These are phyloP conservation scores for Drosophila sordidula DNA, from an alignment of 2,888 invertebrate genomes.

Conservation along the genomic window DNA sequence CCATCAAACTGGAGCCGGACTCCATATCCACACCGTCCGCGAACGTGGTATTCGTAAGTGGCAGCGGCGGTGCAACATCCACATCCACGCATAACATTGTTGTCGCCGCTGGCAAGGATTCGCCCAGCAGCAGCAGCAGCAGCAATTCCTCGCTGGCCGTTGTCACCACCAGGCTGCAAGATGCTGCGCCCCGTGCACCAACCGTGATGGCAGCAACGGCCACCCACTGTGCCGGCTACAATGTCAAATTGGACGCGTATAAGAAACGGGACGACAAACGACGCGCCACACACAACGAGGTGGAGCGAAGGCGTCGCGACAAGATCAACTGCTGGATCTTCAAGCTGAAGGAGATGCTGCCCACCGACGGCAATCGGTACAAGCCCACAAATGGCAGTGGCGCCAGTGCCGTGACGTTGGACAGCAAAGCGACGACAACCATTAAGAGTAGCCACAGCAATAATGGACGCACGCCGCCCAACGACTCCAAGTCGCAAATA, in stretches of 20 bases:
- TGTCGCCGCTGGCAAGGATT: slow-evolving; percentile 26
- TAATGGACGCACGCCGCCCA: slow-evolving; percentile 85
- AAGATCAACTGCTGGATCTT: slow-evolving; percentile 99
- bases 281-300: slow-evolving; percentile 97
- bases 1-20: slow-evolving; percentile 71
- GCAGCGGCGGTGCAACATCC: slow-evolving; percentile 8
- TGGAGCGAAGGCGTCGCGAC: slow-evolving; percentile 95
- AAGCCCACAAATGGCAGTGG: slow-evolving; percentile 27
- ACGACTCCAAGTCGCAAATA: slow-evolving; percentile 97
- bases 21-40: slow-evolving; percentile 45
- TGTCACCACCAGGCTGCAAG: neutral
- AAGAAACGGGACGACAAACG: slow-evolving; percentile 92
- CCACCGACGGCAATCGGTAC: slow-evolving; percentile 85
- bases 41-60: slow-evolving; percentile 39
- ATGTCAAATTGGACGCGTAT: slow-evolving; percentile 78
- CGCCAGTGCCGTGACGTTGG: neutral
- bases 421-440: slow-evolving; percentile 11
- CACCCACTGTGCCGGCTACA: slow-evolving; percentile 38
- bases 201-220: neutral
- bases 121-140: slow-evolving; percentile 12
- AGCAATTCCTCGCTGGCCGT: slow-evolving; percentile 18
- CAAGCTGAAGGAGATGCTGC: slow-evolving; percentile 95
- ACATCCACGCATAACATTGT: slow-evolving; percentile 33
- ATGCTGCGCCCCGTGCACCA: neutral
- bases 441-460: slow-evolving; percentile 38